phyloP scores from a whole-genome alignment of 2,113 vertebrate genomes.

The Osmerus mordax region DNA sequence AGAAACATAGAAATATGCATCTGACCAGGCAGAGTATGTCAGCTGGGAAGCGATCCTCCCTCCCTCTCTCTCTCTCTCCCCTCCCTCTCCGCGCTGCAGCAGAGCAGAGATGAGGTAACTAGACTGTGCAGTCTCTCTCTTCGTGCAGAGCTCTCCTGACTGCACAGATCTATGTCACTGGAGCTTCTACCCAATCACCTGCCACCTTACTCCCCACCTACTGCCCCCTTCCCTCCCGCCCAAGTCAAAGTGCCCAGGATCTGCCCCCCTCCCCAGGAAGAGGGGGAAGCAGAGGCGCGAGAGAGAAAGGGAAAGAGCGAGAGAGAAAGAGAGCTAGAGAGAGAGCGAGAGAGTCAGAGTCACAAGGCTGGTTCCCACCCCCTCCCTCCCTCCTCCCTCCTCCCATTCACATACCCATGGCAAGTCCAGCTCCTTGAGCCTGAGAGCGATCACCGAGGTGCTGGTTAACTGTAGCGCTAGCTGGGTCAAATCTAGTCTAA shows the following conservation, averaged over 20 bases:
- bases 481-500: slow-evolving; percentile 43
- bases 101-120: slow-evolving; percentile 59
- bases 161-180: slow-evolving; percentile 53
- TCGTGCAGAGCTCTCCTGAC: slow-evolving; percentile 48
- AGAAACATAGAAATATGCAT: slow-evolving; percentile 53
- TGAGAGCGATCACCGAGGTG: slow-evolving; percentile 51
- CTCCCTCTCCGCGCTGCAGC: slow-evolving; percentile 34
- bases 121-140: slow-evolving; percentile 51
- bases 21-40: slow-evolving; percentile 33
- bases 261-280: slow-evolving; percentile 31
- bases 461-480: slow-evolving; percentile 49
- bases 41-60: slow-evolving; percentile 33
- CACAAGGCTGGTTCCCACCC: slow-evolving; percentile 50
- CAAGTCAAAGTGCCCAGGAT: slow-evolving; percentile 35
- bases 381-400: slow-evolving; percentile 34
- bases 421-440: slow-evolving; percentile 40
- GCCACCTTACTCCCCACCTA: slow-evolving; percentile 41
- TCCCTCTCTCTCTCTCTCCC: neutral
- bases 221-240: slow-evolving; percentile 9
- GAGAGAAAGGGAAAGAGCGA: neutral
- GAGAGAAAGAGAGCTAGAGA: no score
- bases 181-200: slow-evolving; percentile 59
- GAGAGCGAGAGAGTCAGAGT: slow-evolving; percentile 25
- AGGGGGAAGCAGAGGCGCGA: slow-evolving; percentile 21
- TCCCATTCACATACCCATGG: slow-evolving; percentile 47